Percentiles rank a stretch among this genome's conserved stretches.
Conservation (phyloP, 2,888 invertebrate genomes). For the Geotrupes spiniger region DNA sequence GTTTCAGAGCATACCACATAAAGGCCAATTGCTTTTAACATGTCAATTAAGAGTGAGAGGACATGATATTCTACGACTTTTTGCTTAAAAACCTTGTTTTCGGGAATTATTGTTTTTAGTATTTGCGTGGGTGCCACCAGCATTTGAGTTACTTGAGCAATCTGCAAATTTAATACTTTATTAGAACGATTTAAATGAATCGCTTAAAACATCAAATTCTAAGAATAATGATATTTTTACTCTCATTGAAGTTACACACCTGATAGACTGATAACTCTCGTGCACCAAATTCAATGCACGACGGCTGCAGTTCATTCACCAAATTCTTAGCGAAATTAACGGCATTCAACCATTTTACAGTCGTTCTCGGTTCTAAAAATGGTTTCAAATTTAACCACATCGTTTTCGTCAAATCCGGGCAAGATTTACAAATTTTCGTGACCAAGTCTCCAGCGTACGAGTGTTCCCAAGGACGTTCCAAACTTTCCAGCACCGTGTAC, state of each 20-base stretch:
- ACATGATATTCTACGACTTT: conserved; percentile 51
- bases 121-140: conserved; percentile 40
- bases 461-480: conserved; percentile 70
- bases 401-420: conserved; percentile 69
- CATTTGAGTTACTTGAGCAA: conserved; percentile 39
- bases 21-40: conserved; percentile 31
- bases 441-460: conserved; percentile 62
- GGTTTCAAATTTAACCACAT: conserved; percentile 59
- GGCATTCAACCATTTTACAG: conserved; percentile 56
- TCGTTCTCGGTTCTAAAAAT: conserved; percentile 59
- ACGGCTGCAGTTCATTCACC: conserved; percentile 52
- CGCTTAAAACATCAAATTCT: too few relatives aligned
- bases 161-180: conserved; percentile 36
- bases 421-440: conserved; percentile 61
- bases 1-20: conserved; percentile 22
- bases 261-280: conserved; percentile 53
- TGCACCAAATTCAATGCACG: conserved; percentile 53
- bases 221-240: too few relatives aligned
- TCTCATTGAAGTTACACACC: too few relatives aligned
- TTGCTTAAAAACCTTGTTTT: conserved; percentile 29
- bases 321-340: conserved; percentile 52
- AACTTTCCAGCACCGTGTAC: conserved; percentile 60
- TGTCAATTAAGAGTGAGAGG: conserved; percentile 35
- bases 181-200: too few relatives aligned
- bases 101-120: conserved; percentile 37